A percentile compares a stretch with the other conserved stretches of the same genome.
Evolutionary conservation across 30 jellyfish, hydroid and myxozoan species (phyloP).

Genomic region (Pseudorhiza aurosa): DNA sequence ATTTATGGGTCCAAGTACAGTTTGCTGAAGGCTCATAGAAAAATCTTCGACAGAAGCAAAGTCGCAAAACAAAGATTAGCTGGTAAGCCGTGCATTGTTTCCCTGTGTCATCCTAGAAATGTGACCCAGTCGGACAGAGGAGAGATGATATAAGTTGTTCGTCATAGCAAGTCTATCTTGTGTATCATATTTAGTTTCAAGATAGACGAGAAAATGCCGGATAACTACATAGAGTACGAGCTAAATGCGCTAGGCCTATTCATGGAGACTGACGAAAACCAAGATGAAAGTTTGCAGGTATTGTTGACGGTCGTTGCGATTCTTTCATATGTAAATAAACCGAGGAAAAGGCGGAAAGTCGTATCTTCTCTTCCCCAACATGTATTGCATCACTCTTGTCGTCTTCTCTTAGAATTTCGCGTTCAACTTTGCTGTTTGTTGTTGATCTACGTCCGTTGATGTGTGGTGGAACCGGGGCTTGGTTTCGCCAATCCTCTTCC

Average conservation of each 20-base stretch:
- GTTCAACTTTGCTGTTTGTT: too few species aligned
- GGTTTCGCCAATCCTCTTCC: too few species aligned
- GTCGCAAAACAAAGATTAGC: constrained; percentile 24
- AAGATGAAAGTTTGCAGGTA: neutral
- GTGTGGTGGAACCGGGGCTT: too few species aligned
- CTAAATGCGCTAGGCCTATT: neutral
- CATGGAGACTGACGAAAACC: neutral
- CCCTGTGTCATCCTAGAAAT: constrained; percentile 31
- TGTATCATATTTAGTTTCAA: neutral
- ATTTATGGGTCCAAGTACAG: neutral
- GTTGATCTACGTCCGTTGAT: too few species aligned
- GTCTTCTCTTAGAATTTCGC: too few species aligned
- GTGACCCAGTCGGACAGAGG: constrained; percentile 3
- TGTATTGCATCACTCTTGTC: too few species aligned
- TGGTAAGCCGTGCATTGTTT: constrained; percentile 32
- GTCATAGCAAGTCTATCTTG: neutral
- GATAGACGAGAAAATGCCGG: neutral
- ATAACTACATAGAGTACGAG: neutral
- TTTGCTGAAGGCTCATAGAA: neutral
- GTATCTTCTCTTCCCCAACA: too few species aligned
- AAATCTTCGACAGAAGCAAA: constrained; percentile 8
- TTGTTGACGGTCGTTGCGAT: too few species aligned
- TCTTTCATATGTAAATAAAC: too few species aligned
- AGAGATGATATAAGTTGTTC: neutral
- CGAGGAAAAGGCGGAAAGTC: too few species aligned